Base-by-base conservation (phyloP, 1,140 invertebrate species). In the Aphis gossypii region DNA sequence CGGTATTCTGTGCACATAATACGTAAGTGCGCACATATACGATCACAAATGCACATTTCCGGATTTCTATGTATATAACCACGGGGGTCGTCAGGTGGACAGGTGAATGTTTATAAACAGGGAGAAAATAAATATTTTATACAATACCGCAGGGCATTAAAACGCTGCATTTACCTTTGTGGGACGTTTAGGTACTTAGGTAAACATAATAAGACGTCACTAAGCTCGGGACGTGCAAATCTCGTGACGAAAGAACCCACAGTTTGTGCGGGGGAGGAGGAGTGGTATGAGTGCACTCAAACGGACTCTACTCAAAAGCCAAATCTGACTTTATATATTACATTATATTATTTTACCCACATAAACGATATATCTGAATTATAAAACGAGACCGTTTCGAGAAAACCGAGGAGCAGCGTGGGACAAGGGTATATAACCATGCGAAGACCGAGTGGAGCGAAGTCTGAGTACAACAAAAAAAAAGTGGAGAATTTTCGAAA, bases 291-390 rank as follows among this genome's bases (percentile, higher is more conserved):
- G 30, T n/a, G 14, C 60, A 76, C 60, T 76, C 60, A n/a, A 76
- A 76, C 60, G n/a, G 60, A 76, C n/a, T n/a, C 30, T 76, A 76
- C 30, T 76, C 60, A 18, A 76, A 76, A 76, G 30, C 30, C 60
- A 76, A 76, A 76, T 76, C 60, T 76, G 60, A 76, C 60, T 18
- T 76, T 76, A n/a, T 68, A 4, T 76, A 76, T 76, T n/a, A 76
- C 20, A 76, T 76, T n/a, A 76, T n/a, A 76, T 76, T n/a, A 76
- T 76, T n/a, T n/a, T 76, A 76, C 60, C 60, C 30, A n/a, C 30
- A 76, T 76, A 76, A 76, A 76, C n/a, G n/a, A 68, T n/a, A 68
- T 76, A 76, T n/a, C 60, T 76, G 60, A 18, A n/a, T 76, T n/a
- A 76, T 76, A 56, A 18, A 0, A 25, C 30, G 60, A 68, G 60